phyloP scores from a whole-genome alignment of 2,113 vertebrate species.

The Nothobranchius kuhntae region DNA sequence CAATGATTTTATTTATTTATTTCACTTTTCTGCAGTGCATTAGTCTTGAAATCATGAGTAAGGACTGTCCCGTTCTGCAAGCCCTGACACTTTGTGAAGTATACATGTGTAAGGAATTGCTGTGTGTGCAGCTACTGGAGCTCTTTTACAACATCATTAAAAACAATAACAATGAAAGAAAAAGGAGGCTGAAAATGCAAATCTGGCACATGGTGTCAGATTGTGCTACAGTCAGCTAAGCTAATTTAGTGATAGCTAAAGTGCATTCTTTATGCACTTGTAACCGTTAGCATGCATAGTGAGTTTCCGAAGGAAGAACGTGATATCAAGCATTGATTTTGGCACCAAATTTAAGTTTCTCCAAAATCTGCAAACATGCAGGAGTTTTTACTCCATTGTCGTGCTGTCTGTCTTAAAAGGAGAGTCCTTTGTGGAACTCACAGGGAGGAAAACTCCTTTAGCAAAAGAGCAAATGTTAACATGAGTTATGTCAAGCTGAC shows the following conservation, averaged over 20 bases:
- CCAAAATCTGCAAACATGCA: conserved; percentile 19
- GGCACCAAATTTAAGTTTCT: conserved; percentile 17
- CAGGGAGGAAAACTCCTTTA: conserved; percentile 42
- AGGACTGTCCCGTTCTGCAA: conserved; percentile 49
- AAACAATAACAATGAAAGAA: conserved; percentile 30
- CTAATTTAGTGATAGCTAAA: conserved; percentile 53
- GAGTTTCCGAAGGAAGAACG: neutral
- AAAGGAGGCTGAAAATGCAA: conserved; percentile 65
- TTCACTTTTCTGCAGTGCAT: too few species aligned
- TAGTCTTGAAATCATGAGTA: conserved; percentile 8
- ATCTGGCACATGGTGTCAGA: conserved; percentile 73
- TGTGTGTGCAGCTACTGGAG: conserved; percentile 55
- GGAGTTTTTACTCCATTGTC: conserved; percentile 12
- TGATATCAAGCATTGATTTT: neutral
- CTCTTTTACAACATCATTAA: conserved; percentile 22
- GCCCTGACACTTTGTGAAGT: conserved; percentile 66
- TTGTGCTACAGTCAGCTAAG: conserved; percentile 67
- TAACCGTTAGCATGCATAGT: conserved; percentile 13
- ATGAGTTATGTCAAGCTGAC: conserved; percentile 67
- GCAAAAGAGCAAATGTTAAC: conserved; percentile 68
- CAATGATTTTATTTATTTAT: neutral
- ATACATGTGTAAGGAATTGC: conserved; percentile 70
- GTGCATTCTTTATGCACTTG: conserved; percentile 25
- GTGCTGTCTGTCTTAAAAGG: conserved; percentile 14
- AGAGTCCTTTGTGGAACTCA: conserved; percentile 30